Evolutionary conservation across 2,797 vertebrate genomes (phyloP).

Genomic region (Parauchenoglanis punctatus): DNA sequence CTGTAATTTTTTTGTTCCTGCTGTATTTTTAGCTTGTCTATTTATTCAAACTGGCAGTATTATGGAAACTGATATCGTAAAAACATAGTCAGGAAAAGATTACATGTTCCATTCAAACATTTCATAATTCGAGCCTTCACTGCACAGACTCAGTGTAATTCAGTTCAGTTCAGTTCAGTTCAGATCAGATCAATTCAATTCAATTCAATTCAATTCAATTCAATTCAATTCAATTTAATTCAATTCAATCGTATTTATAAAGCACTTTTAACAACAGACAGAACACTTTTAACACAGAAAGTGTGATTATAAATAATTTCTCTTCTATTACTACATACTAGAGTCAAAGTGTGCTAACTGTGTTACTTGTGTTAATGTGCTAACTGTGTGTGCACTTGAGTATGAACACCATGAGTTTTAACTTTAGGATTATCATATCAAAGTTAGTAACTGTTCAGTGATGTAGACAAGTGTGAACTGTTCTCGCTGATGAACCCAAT

Average conservation of each 20-base stretch:
- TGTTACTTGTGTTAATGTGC: neutral
- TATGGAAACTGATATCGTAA: conserved; percentile 20
- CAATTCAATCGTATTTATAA: neutral
- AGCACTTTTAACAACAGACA: neutral
- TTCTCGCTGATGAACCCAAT: neutral
- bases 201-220: too few relatives aligned
- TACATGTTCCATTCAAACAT: neutral
- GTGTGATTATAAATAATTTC: neutral
- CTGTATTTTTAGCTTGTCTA: neutral
- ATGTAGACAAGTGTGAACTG: neutral
- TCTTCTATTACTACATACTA: too few relatives aligned
- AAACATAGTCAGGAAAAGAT: conserved; percentile 15
- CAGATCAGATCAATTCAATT: too few relatives aligned
- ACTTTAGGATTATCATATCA: neutral
- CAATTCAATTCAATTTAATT: neutral
- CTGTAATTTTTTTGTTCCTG: neutral
- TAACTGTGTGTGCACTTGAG: neutral
- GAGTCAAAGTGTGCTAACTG: neutral
- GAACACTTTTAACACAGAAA: too few relatives aligned
- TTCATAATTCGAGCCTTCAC: neutral
- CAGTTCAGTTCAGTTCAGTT: neutral
- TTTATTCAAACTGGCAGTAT: conserved; percentile 10
- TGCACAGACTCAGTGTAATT: neutral
- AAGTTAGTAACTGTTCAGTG: neutral
- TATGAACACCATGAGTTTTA: neutral